Evolutionary conservation across 2,888 invertebrate genomes (phyloP).

Genomic region (Calliphora vomitoria): DNA sequence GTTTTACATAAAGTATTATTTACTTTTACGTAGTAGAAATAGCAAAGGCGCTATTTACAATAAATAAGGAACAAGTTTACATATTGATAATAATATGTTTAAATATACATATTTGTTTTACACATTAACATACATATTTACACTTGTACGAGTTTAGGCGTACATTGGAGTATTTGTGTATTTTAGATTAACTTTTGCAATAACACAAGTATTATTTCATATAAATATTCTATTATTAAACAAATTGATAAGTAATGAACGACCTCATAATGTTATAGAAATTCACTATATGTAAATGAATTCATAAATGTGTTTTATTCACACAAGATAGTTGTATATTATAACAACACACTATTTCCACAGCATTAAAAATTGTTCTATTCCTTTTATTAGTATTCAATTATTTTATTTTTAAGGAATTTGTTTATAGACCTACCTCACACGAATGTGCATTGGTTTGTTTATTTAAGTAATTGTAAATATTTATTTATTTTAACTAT

Average conservation of each 20-base stretch:
- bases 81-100: slow-evolving; percentile 10
- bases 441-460: too few species aligned
- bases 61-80: slow-evolving; percentile 4
- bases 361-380: not conserved
- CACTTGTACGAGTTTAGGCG: not conserved
- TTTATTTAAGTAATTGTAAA: too few species aligned
- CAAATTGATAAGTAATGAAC: not conserved
- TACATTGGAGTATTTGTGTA: not conserved
- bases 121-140: slow-evolving; percentile 9
- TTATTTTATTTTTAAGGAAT: not conserved
- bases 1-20: not conserved
- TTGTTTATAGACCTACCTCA: not conserved
- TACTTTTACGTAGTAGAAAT: slow-evolving; percentile 11
- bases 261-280: not conserved
- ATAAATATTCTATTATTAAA: slow-evolving; percentile 3
- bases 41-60: not conserved
- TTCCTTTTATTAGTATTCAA: not conserved
- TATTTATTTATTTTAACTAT: too few species aligned
- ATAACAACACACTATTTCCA: slow-evolving; percentile 21
- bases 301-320: not conserved
- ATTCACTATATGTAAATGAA: slow-evolving; percentile 29
- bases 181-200: not conserved
- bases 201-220: not conserved
- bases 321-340: slow-evolving; percentile 4
- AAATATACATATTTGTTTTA: not conserved